Percentiles rank a stretch among this genome's conserved stretches.
Evolutionary conservation across 2,888 invertebrate species (phyloP).

Genomic region (Sphinx pinastri): DNA sequence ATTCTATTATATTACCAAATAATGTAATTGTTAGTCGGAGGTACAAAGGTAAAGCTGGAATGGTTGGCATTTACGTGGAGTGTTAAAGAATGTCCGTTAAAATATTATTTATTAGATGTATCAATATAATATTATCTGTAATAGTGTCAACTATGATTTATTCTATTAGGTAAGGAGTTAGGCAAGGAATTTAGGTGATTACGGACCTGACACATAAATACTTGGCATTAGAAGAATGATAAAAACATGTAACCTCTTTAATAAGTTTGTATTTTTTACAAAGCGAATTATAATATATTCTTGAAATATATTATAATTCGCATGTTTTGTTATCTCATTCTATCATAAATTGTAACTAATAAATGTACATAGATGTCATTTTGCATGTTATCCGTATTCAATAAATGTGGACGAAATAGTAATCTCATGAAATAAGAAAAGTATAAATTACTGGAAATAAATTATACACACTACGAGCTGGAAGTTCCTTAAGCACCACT

Average conservation of each 20-base stretch:
- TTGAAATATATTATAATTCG: too few species aligned
- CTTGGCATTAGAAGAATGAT: not conserved
- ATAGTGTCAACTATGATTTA: conserved; percentile 8
- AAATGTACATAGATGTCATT: too few species aligned
- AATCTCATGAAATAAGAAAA: too few species aligned
- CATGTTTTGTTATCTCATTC: too few species aligned
- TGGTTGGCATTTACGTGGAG: conserved; percentile 11
- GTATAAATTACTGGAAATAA: too few species aligned
- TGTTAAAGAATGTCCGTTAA: not conserved
- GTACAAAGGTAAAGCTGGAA: conserved; percentile 10
- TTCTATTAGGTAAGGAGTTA: not conserved
- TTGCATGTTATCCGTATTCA: too few species aligned
- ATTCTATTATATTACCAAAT: conserved; percentile 22
- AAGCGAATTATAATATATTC: not conserved
- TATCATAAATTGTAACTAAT: too few species aligned
- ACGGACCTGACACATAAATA: not conserved
- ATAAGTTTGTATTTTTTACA: not conserved
- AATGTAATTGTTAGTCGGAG: not conserved
- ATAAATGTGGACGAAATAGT: too few species aligned
- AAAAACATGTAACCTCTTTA: not conserved
- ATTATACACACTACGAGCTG: too few species aligned
- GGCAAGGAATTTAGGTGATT: not conserved
- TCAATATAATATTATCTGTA: not conserved
- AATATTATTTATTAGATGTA: conserved; percentile 18
- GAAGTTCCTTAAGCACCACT: too few species aligned